phyloP scores from a whole-genome alignment of 2,113 vertebrate species.

The Thinocorus orbignyianus region DNA sequence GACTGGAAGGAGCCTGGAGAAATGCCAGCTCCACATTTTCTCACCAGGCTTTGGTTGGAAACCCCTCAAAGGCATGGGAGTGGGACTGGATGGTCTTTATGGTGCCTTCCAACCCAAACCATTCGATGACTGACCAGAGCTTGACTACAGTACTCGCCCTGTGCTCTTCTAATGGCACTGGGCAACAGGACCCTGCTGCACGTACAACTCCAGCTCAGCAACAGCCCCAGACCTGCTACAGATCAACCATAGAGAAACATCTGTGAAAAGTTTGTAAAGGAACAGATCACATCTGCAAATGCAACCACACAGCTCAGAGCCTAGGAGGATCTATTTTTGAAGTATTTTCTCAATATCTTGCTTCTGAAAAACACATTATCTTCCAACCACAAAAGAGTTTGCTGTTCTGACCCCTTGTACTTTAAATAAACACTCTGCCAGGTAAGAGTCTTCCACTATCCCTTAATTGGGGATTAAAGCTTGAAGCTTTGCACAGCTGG shows the following conservation, averaged over 20 bases:
- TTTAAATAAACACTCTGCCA: neutral
- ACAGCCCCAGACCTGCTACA: neutral
- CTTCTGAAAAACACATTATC: neutral
- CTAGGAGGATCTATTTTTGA: neutral
- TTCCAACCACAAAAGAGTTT: neutral
- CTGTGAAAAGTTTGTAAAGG: neutral
- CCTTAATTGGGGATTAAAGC: neutral
- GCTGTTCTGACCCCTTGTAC: neutral
- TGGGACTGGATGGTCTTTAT: too few relatives aligned
- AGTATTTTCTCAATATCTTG: neutral
- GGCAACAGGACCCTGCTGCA: neutral
- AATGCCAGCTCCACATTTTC: too few relatives aligned
- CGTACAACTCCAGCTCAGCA: neutral
- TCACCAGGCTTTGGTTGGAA: too few relatives aligned
- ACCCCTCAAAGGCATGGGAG: too few relatives aligned
- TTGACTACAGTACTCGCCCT: rapidly evolving
- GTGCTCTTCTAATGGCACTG: neutral
- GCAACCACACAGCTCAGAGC: neutral
- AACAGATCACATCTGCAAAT: neutral
- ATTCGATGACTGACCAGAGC: neutral
- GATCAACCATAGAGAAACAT: neutral
- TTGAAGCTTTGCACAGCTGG: neutral
- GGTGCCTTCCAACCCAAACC: too few relatives aligned
- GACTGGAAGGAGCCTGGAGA: too few relatives aligned
- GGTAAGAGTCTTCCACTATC: neutral